These are phyloP conservation scores for Argya squamiceps DNA, from an alignment of 2,797 vertebrate genomes.

Conservation along the genomic window DNA sequence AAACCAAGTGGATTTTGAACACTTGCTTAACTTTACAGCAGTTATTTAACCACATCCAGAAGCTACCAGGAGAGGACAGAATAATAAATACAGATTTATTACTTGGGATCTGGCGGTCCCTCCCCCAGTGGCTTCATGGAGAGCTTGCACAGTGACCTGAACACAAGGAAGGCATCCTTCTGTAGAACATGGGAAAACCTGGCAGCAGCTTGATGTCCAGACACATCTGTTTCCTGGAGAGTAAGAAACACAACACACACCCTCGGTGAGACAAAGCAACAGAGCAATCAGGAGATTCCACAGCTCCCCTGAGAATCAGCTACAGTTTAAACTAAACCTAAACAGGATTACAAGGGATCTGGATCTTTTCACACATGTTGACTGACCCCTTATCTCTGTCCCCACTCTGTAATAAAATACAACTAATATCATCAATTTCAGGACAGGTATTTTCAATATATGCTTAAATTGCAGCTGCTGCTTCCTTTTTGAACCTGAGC, in stretches of 20 bases:
- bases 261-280: not conserved
- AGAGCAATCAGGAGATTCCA: not conserved
- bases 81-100: conserved; percentile 14
- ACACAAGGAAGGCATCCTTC: conserved; percentile 97
- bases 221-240: conserved; percentile 86
- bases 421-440: not conserved
- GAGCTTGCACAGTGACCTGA: conserved; percentile 95
- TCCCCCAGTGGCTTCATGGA: conserved; percentile 97
- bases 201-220: conserved; percentile 81
- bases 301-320: not conserved
- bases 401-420: not conserved
- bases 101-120: conserved; percentile 97
- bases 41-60: not conserved
- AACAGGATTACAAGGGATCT: not conserved
- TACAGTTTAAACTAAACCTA: not conserved
- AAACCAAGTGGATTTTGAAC: not conserved
- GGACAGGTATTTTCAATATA: not conserved
- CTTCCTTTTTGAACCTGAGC: not conserved
- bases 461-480: not conserved
- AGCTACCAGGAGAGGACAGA: not conserved
- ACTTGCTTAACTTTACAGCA: not conserved
- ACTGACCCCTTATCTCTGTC: not conserved
- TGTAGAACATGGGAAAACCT: conserved; percentile 94
- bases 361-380: not conserved
- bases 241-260: not conserved